Conservation (phyloP, 2,888 invertebrate genomes). For the Copidosoma aretas region DNA sequence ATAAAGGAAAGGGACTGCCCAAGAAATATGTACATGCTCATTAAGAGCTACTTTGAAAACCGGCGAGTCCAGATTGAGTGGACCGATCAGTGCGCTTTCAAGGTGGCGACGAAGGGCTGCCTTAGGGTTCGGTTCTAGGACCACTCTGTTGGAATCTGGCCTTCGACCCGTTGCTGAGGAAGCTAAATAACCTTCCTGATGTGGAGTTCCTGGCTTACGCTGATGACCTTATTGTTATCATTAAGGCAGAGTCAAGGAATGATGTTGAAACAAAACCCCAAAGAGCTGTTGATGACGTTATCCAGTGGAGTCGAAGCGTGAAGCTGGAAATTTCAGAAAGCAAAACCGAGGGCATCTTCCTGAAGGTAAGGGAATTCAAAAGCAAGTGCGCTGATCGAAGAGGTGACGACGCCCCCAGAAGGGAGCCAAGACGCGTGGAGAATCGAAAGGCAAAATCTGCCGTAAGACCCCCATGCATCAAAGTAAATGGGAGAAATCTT, state of each 20-base stretch:
- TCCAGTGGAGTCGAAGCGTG: not conserved
- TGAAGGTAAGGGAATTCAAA: too few species aligned
- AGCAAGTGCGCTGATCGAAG: too few species aligned
- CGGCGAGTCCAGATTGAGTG: not conserved
- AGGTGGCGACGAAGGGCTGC: not conserved
- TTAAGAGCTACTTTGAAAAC: not conserved
- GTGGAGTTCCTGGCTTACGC: too few species aligned
- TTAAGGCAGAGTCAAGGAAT: too few species aligned
- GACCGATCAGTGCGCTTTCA: too few species aligned
- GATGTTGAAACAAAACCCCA: not conserved
- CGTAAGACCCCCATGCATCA: too few species aligned
- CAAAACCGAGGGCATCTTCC: not conserved
- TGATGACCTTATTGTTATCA: too few species aligned
- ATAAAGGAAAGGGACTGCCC: not conserved
- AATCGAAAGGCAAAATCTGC: too few species aligned
- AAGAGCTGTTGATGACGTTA: not conserved
- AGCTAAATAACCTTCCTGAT: too few species aligned
- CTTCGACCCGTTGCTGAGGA: not conserved
- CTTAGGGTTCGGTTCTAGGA: constrained; percentile 10
- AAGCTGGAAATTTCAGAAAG: not conserved
- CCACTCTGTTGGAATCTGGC: not conserved
- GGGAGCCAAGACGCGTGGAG: too few species aligned
- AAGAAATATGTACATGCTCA: not conserved
- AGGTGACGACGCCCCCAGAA: not conserved
- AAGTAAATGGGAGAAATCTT: too few species aligned